Evolutionary conservation across 2,797 vertebrate genomes (phyloP).

Genomic region (Setipinna tenuifilis): DNA sequence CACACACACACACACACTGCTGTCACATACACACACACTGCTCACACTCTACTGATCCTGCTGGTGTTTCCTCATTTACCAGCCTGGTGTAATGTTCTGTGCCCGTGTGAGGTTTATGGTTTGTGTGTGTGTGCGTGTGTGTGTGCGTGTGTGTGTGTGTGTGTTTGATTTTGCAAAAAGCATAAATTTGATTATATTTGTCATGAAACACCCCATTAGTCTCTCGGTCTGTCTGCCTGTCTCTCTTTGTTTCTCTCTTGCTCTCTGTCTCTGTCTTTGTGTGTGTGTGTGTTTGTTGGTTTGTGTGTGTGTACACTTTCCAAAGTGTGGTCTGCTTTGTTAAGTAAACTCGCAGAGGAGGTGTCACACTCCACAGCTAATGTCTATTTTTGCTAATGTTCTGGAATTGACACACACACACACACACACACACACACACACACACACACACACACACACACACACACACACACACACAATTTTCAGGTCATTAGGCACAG

Average conservation of each 20-base stretch:
- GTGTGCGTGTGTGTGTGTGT: background rate
- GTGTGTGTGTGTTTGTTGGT: background rate
- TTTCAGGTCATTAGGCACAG: background rate
- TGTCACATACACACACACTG: background rate
- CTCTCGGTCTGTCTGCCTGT: background rate
- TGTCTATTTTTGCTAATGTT: conserved; percentile 4
- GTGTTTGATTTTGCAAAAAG: background rate
- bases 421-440: background rate
- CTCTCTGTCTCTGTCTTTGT: background rate
- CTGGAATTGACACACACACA: background rate
- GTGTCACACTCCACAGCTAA: background rate
- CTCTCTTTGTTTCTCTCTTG: background rate
- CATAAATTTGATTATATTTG: background rate
- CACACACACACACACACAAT: background rate
- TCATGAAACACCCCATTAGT: background rate
- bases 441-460: background rate
- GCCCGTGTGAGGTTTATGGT: background rate
- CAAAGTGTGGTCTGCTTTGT: background rate
- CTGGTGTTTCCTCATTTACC: background rate
- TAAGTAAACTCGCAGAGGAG: background rate
- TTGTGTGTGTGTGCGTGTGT: background rate
- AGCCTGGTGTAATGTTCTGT: background rate
- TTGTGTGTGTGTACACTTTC: background rate
- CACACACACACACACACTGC: too few species aligned
- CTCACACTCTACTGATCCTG: background rate